Conservation (phyloP, 2,888 invertebrate species). For the Amphipyra berbera region DNA sequence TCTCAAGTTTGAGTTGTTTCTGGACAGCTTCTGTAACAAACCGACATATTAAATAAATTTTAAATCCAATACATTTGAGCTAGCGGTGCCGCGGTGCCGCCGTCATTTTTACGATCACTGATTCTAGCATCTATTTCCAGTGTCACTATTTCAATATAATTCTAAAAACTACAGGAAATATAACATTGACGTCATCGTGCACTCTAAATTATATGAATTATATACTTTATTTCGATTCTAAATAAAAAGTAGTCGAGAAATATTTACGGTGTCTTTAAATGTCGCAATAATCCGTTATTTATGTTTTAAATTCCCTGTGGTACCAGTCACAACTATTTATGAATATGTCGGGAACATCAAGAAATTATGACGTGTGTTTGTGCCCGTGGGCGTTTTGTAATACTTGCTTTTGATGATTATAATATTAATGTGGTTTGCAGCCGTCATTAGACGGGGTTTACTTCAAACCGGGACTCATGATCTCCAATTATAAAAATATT, state of each 20-base stretch:
- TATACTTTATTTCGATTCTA: constrained; percentile 63
- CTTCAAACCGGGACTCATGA: not conserved
- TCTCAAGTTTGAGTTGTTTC: constrained; percentile 74
- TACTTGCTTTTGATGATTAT: constrained; percentile 60
- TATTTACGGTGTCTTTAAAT: constrained; percentile 66
- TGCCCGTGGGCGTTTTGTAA: constrained; percentile 43
- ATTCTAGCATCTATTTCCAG: constrained; percentile 54
- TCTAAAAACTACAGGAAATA: constrained; percentile 60
- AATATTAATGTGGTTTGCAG: constrained; percentile 23
- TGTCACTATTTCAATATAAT: constrained; percentile 60
- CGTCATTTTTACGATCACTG: constrained; percentile 57
- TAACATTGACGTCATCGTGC: constrained; percentile 67
- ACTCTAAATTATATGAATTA: constrained; percentile 59
- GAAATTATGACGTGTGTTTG: constrained; percentile 61
- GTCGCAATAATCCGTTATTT: constrained; percentile 77
- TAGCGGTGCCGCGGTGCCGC: constrained; percentile 2
- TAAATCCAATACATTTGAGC: constrained; percentile 10
- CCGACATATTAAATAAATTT: constrained; percentile 25
- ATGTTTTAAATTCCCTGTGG: constrained; percentile 61
- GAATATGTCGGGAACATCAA: constrained; percentile 59
- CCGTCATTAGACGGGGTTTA: constrained; percentile 20
- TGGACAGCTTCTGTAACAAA: constrained; percentile 78
- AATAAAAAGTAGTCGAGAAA: constrained; percentile 60
- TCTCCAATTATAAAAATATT: constrained; percentile 15
- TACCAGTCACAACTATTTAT: constrained; percentile 60